phyloP scores from a whole-genome alignment of 2,888 invertebrate species.

The Strigamia crassipes region DNA sequence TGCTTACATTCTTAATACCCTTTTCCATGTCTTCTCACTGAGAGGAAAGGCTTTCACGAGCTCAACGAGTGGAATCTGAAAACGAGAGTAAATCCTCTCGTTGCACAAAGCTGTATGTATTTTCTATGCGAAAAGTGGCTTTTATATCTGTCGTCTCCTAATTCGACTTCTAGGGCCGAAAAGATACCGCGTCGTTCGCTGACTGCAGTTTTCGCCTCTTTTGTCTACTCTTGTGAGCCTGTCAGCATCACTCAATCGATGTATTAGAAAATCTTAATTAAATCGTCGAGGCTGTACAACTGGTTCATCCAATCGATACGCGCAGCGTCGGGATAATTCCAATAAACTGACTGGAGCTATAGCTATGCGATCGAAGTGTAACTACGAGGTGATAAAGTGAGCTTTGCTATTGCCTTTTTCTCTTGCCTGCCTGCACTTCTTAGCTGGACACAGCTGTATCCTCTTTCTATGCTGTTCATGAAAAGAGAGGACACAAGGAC shows the following conservation, averaged over 20 bases:
- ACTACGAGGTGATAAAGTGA: not conserved
- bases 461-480: slow-evolving; percentile 34
- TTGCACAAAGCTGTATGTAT: slow-evolving; percentile 33
- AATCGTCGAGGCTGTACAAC: not conserved
- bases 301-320: slow-evolving; percentile 5
- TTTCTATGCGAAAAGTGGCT: slow-evolving; percentile 42
- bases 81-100: slow-evolving; percentile 36
- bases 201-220: not conserved
- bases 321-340: not conserved
- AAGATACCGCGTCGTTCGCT: not conserved
- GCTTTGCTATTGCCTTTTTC: not conserved
- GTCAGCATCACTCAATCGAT: slow-evolving; percentile 32
- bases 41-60: slow-evolving; percentile 32
- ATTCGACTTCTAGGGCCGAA: not conserved
- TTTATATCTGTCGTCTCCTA: not conserved
- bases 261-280: slow-evolving; percentile 39
- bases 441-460: slow-evolving; percentile 2
- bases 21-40: not conserved
- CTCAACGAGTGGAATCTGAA: slow-evolving; percentile 22
- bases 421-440: not conserved
- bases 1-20: slow-evolving; percentile 40
- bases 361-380: not conserved
- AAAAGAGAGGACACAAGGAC: slow-evolving; percentile 38
- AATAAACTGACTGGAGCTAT: not conserved
- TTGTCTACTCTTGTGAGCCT: not conserved